Base-by-base conservation (phyloP, 2,888 invertebrate species). In the Meteorus cinctellus region DNA sequence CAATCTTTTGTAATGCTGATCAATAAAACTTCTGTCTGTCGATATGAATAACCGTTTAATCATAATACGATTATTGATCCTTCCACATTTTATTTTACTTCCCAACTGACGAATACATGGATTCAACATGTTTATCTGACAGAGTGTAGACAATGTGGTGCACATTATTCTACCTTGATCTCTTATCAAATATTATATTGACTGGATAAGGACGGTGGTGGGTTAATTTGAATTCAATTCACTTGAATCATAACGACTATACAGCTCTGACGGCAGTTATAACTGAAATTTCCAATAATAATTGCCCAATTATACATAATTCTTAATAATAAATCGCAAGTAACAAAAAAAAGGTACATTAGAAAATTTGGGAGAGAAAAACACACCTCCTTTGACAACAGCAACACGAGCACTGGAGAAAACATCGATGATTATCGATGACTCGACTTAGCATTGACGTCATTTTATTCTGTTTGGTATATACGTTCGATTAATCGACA, bases 131-230 rank as follows among this genome's bases (percentile, higher is more conserved):
- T 76, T 79, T 24, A 77, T 29, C 59, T 71, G 78, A 70, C 80
- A 75, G 3, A 82, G 36, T 63, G 78, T 55, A 19, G 82, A 79
- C 71, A 81, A 62, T 27, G 81, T 77, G 62, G 78, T 79, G n/a
- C 74, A 82, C 83, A 83, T 83, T 77, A 74, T 68, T 45, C 6
- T 27, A n/a, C 2, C 29, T 24, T 24, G 12, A 0, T 5, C 31
- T 41, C 19, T 5, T 48, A 70, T 24, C 14, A 16, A 63, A 63
- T 27, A 4, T 41, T 19, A n/a, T 12, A 34, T 6, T n/a, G 29
- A 63, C 31, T 63, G 29, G 12, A 1, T 41, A 10, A 41, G 41
- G 12, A 41, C 41, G 12, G 12, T 41, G 41, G 8, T 63, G 31
- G n/a, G 27, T 29, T 29, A 14, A 62, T 62, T 31, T 62, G 12